Evolutionary conservation across 1,140 invertebrate genomes (phyloP), one percentile per base, ranked within the genome.

Genomic region (Cataglyphis hispanica): DNA sequence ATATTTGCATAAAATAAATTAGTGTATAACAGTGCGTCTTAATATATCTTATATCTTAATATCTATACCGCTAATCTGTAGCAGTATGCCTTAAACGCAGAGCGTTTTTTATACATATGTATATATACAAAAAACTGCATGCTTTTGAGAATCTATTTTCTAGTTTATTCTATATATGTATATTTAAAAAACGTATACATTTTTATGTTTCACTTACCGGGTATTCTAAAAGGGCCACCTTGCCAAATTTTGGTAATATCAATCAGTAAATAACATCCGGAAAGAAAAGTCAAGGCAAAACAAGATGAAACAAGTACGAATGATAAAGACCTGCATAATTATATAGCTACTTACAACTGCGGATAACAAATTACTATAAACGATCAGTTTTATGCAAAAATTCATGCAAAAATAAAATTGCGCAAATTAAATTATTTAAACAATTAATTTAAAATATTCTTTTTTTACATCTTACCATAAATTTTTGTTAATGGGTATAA

Each of bases 401-500:
- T 43, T 34, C 0, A 1, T 77, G 5, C 31, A 46, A 34, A 78
- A 37, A 37, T 66, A 46, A 77, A 46, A 46, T 50, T 40, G 10
- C 1, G 1, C 16, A n/a, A 16, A 53, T 7, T 27, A 31, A 50
- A 19, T 4, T 53, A 27, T 34, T 66, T 70, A 6, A 63, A 16
- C 19, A 10, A 31, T 2, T 40, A 70, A 13, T 4, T 16, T 31
- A 56, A 58, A 72, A 31, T 22, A 58, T 6, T 61, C 43, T 67
- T 63, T 34, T n/a, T n/a, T n/a, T 8, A 25, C 66, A 86, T 86
- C 56, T 87, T 92, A 97, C 98, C 98, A 99, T 25, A 99, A 94
- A 94, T 98, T 98, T 95, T 99, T 99, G 93, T 99, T 99, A 2
- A 99, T 95, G 0, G 98, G 98, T 87, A 99, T 97, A 80, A 95